Conservation (phyloP, 2,888 invertebrate species). For the Hypolimnas misippus region DNA sequence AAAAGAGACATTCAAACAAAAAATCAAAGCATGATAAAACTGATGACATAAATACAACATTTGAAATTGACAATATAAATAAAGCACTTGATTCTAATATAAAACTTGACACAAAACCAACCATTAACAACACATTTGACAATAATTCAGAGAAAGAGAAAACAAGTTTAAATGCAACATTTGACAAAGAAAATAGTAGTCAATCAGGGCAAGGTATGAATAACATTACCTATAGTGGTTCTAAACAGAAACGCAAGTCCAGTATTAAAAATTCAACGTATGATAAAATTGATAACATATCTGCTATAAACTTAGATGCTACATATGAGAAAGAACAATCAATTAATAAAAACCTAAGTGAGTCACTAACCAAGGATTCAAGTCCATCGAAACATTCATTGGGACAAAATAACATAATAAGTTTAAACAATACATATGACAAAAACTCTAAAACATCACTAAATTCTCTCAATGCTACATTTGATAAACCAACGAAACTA, state of each 20-base stretch:
- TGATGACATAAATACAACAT: slow-evolving; percentile 10
- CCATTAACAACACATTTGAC: slow-evolving; percentile 5
- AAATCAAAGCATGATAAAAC: background rate
- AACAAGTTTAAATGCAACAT: slow-evolving; percentile 40
- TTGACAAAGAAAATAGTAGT: slow-evolving; percentile 40
- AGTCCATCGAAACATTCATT: slow-evolving; percentile 15
- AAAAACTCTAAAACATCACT: slow-evolving; percentile 23
- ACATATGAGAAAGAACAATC: slow-evolving; percentile 33
- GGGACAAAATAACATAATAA: slow-evolving; percentile 7
- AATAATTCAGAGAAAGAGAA: slow-evolving; percentile 14
- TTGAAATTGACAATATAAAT: slow-evolving; percentile 14
- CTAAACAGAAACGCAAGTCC: slow-evolving; percentile 38
- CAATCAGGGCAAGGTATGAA: slow-evolving; percentile 6
- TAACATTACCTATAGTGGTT: slow-evolving; percentile 4
- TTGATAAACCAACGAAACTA: slow-evolving; percentile 27
- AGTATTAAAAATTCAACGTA: slow-evolving; percentile 39
- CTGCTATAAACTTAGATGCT: slow-evolving; percentile 36
- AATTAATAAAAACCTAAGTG: slow-evolving; percentile 20
- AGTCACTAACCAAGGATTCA: background rate
- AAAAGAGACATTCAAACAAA: slow-evolving; percentile 14
- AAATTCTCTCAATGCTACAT: slow-evolving; percentile 21
- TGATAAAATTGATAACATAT: slow-evolving; percentile 40
- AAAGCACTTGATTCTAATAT: slow-evolving; percentile 26
- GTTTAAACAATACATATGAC: slow-evolving; percentile 41
- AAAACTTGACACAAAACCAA: background rate